phyloP scores from a whole-genome alignment of 2,888 invertebrate genomes.

The Teinopalpus imperialis region DNA sequence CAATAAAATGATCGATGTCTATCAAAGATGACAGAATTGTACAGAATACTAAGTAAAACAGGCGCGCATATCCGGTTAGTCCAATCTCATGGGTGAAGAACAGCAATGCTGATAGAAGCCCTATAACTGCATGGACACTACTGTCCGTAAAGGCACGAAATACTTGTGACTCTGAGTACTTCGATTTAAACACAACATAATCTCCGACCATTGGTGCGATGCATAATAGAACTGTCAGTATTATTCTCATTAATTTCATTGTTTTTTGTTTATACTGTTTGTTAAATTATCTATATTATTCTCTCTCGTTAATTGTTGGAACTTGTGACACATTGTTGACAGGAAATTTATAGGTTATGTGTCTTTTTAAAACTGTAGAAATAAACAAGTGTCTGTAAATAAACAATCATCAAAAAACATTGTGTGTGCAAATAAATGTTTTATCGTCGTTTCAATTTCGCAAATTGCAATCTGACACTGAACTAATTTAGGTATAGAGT shows the following conservation, averaged over 20 bases:
- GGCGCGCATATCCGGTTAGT: conserved; percentile 36
- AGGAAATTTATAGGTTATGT: no score
- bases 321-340: no score
- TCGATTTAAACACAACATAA: conserved; percentile 60
- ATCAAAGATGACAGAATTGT: conserved; percentile 57
- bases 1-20: conserved; percentile 66
- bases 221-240: conserved; percentile 46
- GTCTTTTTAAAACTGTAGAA: no score
- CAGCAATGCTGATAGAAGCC: conserved; percentile 52
- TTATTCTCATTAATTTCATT: conserved; percentile 50
- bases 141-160: conserved; percentile 60
- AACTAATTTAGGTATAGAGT: no score
- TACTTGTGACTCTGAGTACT: conserved; percentile 48
- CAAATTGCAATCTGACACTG: no score
- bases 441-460: conserved; percentile 40
- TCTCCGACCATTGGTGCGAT: conserved; percentile 54
- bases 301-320: no score
- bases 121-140: conserved; percentile 53
- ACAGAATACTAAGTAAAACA: conserved; percentile 53
- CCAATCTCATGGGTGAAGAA: conserved; percentile 54
- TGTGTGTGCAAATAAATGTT: not conserved
- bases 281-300: no score
- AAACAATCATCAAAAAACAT: no score
- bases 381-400: no score
- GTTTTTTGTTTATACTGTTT: conserved; percentile 24